Conservation (phyloP, 2,797 vertebrate genomes). For the Ambastaia sidthimunki region DNA sequence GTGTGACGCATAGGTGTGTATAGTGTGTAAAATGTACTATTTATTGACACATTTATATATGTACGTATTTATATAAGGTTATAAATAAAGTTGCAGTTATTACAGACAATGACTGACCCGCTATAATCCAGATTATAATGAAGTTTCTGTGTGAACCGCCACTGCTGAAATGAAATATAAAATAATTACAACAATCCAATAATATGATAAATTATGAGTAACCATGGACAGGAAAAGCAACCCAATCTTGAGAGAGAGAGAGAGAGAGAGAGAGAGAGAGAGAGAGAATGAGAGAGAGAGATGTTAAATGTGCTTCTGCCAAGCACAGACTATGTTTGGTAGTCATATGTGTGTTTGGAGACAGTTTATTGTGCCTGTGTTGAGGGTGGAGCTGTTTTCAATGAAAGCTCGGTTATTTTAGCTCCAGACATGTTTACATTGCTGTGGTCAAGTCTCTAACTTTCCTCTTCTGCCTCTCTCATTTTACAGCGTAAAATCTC, state of each 20-base stretch:
- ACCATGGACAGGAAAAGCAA: conserved; percentile 1
- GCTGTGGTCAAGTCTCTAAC: conserved; percentile 93
- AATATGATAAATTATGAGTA: conserved; percentile 10
- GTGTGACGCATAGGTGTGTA: too few species aligned
- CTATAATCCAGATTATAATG: background rate
- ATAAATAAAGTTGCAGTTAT: too few species aligned
- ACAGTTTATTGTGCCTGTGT: conserved; percentile 73
- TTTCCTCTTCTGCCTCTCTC: conserved; percentile 85
- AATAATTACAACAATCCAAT: conserved; percentile 60
- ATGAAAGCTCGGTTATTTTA: conserved; percentile 91
- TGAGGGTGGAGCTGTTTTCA: conserved; percentile 87
- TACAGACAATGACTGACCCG: background rate
- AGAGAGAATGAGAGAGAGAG: conserved; percentile 42
- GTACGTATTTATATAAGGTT: too few species aligned
- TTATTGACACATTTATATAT: too few species aligned
- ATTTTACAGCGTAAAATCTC: conserved; percentile 83
- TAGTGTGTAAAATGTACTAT: too few species aligned
- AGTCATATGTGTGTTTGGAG: conserved; percentile 71
- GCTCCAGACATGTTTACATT: conserved; percentile 94
- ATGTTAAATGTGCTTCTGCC: background rate
- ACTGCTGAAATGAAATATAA: background rate
- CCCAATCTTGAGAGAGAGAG: conserved; percentile 21
- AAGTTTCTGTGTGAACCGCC: too few species aligned
- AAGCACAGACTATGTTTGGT: background rate
- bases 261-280: conserved; percentile 33